Evolutionary conservation across 2,797 vertebrate genomes (phyloP).

Genomic region (Avahi laniger): DNA sequence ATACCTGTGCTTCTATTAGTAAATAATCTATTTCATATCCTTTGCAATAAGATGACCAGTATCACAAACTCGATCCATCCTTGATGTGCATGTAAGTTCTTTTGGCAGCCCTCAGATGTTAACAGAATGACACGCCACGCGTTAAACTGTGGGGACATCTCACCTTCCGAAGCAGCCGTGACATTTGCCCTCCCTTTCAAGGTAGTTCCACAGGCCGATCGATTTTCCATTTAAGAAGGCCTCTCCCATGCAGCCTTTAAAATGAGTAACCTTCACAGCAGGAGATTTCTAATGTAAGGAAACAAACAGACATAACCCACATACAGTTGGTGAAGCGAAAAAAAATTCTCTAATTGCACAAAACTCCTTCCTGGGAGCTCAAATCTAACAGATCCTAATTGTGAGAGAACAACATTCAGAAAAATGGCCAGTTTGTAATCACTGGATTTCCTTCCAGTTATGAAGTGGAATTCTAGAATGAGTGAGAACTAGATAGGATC

Average conservation of each 20-base stretch:
- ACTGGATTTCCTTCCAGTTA: background rate
- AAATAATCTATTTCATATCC: background rate
- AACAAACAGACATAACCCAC: background rate
- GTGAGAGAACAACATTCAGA: background rate
- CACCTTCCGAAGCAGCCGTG: constrained; percentile 96
- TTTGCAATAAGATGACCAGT: background rate
- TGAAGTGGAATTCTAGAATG: background rate
- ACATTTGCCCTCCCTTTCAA: constrained; percentile 90
- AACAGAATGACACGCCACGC: background rate
- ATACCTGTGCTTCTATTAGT: background rate
- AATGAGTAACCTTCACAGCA: constrained; percentile 88
- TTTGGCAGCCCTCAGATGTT: background rate
- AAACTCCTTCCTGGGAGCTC: background rate
- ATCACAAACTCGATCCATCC: background rate
- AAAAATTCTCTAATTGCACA: background rate
- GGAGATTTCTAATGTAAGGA: constrained; percentile 86
- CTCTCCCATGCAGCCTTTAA: constrained; percentile 94
- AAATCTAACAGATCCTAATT: background rate
- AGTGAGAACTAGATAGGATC: background rate
- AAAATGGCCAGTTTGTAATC: background rate
- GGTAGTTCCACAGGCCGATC: constrained; percentile 95
- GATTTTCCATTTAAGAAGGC: constrained; percentile 91
- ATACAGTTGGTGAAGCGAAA: background rate
- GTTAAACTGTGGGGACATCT: fast-evolving
- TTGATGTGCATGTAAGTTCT: background rate